Evolutionary conservation across 2,888 invertebrate species (phyloP), one percentile per base, ranked within the genome.

Genomic region (Lepeophtheirus nordmannii): DNA sequence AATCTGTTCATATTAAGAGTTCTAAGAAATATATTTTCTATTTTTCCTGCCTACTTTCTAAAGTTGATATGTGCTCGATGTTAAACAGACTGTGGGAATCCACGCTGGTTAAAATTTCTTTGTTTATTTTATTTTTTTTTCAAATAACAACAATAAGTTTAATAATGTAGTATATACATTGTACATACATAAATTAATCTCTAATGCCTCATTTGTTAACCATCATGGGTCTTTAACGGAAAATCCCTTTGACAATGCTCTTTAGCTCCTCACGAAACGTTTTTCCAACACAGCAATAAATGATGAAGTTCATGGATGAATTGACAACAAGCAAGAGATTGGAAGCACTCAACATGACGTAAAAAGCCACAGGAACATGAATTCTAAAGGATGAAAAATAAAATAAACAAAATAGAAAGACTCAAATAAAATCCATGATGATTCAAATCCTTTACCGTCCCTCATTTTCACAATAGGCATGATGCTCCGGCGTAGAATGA

Each of bases 241-340:
- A 62, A 17, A 40, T 20, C 38, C 39, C 20, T 12, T 11, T 20
- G n/a, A 62, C 20, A 23, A 62, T 62, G 39, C 14, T 37, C 41
- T 40, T n/a, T 9, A 62, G 17, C 40, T 62, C 62, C 39, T 38
- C 41, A n/a, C 62, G 39, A 17, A 62, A 62, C 9, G 39, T 20
- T 20, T 20, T 62, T 20, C 62, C 62, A 20, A 62, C 62, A 40
- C 62, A 62, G 62, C 62, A 62, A 20, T 62, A 62, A 40, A 62
- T 40, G 39, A 62, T n/a, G 20, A 62, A 62, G 40, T 62, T 62
- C 20, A 62, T 62, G 5, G 62, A 62, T n/a, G 62, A 62, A 62
- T 62, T 62, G 10, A 62, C 62, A 17, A 62, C 62, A 9, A 62
- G 41, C n/a, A 62, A 39, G 20, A 62, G 39, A 20, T 62, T 30